phyloP scores from a whole-genome alignment of 2,888 invertebrate species.

The Pandemis corylana region DNA sequence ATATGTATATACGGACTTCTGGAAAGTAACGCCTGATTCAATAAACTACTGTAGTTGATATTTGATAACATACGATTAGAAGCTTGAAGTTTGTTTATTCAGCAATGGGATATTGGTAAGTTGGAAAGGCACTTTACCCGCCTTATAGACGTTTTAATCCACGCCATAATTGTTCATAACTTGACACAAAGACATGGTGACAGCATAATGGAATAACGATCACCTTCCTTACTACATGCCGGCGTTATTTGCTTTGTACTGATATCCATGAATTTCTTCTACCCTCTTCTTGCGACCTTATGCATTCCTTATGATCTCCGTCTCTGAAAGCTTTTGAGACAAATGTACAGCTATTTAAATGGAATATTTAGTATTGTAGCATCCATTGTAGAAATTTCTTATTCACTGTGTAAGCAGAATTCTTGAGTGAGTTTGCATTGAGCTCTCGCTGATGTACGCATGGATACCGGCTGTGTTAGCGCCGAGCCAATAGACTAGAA shows the following conservation, averaged over 20 bases:
- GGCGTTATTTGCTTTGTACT: slow-evolving; percentile 55
- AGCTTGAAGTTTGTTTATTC: background rate
- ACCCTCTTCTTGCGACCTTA: slow-evolving; percentile 58
- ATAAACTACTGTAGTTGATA: no score
- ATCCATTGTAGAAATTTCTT: slow-evolving; percentile 74
- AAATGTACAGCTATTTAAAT: slow-evolving; percentile 78
- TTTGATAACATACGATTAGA: no score
- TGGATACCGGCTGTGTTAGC: slow-evolving; percentile 20
- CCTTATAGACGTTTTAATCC: slow-evolving; percentile 5
- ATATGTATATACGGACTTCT: no score
- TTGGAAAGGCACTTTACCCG: background rate
- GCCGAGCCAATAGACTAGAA: slow-evolving; percentile 14
- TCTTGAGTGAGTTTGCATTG: slow-evolving; percentile 58
- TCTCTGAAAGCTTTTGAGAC: slow-evolving; percentile 73
- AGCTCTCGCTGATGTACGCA: slow-evolving; percentile 54
- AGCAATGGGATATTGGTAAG: background rate
- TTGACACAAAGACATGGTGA: slow-evolving; percentile 14
- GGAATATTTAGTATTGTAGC: slow-evolving; percentile 77
- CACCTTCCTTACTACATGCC: slow-evolving; percentile 48
- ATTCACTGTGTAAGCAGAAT: slow-evolving; percentile 74
- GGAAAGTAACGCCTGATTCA: no score
- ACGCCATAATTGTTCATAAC: background rate
- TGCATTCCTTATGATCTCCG: slow-evolving; percentile 74
- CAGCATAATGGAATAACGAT: slow-evolving; percentile 23
- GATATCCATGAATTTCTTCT: slow-evolving; percentile 53